Conservation (phyloP, 1,140 invertebrate species). For the Choristoneura fumiferana region DNA sequence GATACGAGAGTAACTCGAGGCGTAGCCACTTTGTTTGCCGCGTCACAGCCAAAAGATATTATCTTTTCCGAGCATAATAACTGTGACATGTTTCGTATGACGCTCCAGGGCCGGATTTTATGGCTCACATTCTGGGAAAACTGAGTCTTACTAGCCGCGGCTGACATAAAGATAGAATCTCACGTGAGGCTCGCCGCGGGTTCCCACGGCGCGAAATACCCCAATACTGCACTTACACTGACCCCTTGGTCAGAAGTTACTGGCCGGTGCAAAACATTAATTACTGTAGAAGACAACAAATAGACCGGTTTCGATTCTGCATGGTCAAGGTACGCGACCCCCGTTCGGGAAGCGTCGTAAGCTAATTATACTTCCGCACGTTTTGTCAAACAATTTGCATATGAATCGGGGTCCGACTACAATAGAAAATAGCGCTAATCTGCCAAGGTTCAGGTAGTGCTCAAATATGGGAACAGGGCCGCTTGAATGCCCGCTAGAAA, state of each 20-base stretch:
- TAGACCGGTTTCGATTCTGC: constrained; percentile 52
- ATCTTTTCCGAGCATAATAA: constrained; percentile 71
- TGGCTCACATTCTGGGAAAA: constrained; percentile 68
- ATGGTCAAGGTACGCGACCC: constrained; percentile 51
- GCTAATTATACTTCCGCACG: constrained; percentile 74
- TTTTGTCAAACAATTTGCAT: constrained; percentile 65
- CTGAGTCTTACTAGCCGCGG: constrained; percentile 50
- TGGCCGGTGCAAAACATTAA: constrained; percentile 61
- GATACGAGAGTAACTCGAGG: constrained; percentile 41
- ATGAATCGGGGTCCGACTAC: constrained; percentile 56
- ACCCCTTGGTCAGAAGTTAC: constrained; percentile 64
- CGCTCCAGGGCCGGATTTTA: constrained; percentile 59
- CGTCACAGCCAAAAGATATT: constrained; percentile 65
- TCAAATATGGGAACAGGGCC: constrained; percentile 32
- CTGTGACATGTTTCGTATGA: constrained; percentile 69
- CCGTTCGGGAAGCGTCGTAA: constrained; percentile 40
- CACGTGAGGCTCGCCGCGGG: constrained; percentile 37
- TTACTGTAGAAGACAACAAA: constrained; percentile 59
- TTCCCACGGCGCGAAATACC: constrained; percentile 69
- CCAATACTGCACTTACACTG: constrained; percentile 32
- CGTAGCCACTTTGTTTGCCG: constrained; percentile 42
- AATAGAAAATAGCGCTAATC: constrained; percentile 53
- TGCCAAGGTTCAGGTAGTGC: constrained; percentile 37
- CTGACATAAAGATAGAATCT: constrained; percentile 69
- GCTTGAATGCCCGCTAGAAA: constrained; percentile 52